Evolutionary conservation across 2,113 vertebrate species (phyloP).

Genomic region (Diphyllodes magnificus): DNA sequence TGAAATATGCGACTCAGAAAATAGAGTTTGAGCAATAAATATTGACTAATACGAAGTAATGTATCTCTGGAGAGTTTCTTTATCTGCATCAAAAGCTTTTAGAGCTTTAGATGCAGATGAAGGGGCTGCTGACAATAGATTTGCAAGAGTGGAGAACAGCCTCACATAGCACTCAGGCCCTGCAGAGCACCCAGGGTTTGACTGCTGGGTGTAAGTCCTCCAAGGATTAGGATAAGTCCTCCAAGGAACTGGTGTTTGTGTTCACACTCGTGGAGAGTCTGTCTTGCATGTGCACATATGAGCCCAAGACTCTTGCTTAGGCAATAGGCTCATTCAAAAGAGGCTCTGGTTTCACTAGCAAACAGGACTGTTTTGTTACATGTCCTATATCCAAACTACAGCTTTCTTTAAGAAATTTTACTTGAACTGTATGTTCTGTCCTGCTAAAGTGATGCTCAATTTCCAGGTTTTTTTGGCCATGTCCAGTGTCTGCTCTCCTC

Average conservation of each 20-base stretch:
- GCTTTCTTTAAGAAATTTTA: background rate
- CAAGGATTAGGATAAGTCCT: background rate
- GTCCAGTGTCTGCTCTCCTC: background rate
- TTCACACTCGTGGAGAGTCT: background rate
- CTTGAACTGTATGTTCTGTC: background rate
- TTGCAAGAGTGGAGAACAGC: background rate
- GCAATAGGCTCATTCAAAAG: background rate
- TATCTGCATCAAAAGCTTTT: slow-evolving; percentile 24
- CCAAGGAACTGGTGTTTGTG: background rate
- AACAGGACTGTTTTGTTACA: background rate
- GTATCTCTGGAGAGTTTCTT: background rate
- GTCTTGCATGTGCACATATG: background rate
- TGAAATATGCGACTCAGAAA: background rate
- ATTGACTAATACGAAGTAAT: background rate
- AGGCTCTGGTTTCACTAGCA: background rate
- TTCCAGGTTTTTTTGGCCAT: background rate
- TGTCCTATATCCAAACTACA: background rate
- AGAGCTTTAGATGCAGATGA: background rate
- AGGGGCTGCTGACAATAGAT: background rate
- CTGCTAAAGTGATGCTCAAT: background rate
- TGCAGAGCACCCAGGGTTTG: background rate
- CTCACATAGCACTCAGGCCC: background rate
- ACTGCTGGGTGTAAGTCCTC: background rate
- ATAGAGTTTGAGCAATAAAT: background rate
- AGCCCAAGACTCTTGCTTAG: background rate